These are phyloP conservation scores for Smittia aterrima DNA, from an alignment of 2,888 invertebrate genomes.

Conservation along the genomic window DNA sequence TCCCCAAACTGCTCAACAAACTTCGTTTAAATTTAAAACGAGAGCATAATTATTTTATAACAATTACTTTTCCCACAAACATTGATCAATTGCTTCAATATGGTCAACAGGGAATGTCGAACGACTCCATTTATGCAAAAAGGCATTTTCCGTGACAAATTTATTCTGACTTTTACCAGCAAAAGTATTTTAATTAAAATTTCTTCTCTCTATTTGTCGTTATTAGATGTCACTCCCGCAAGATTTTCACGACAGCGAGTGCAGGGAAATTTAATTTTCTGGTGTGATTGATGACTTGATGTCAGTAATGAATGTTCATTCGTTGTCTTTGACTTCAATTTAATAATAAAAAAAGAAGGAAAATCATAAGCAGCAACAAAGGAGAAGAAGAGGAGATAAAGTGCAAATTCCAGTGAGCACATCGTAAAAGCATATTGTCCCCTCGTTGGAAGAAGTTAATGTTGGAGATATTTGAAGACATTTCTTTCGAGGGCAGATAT, in stretches of 20 bases:
- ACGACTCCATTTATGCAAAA: not conserved
- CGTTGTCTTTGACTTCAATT: not conserved
- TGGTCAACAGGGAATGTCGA: not conserved
- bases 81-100: not conserved
- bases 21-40: too few species aligned
- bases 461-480: not conserved
- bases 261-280: conserved; percentile 1
- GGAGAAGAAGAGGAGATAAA: not conserved
- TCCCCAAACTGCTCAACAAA: too few species aligned
- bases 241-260: not conserved
- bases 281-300: conserved; percentile 18
- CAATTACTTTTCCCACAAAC: not conserved
- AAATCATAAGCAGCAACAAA: not conserved
- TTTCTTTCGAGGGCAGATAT: not conserved
- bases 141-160: too few species aligned
- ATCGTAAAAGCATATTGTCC: conserved; percentile 5
- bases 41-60: not conserved
- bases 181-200: conserved; percentile 15
- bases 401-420: conserved; percentile 20
- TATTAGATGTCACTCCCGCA: conserved; percentile 19
- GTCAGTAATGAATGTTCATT: conserved; percentile 6
- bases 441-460: not conserved
- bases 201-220: not conserved
- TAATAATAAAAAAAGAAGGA: conserved; percentile 16
- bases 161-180: not conserved